Evolutionary conservation across 2,113 vertebrate genomes (phyloP), one percentile per base, ranked within the genome.

Genomic region (Pachypanchax playfairii): DNA sequence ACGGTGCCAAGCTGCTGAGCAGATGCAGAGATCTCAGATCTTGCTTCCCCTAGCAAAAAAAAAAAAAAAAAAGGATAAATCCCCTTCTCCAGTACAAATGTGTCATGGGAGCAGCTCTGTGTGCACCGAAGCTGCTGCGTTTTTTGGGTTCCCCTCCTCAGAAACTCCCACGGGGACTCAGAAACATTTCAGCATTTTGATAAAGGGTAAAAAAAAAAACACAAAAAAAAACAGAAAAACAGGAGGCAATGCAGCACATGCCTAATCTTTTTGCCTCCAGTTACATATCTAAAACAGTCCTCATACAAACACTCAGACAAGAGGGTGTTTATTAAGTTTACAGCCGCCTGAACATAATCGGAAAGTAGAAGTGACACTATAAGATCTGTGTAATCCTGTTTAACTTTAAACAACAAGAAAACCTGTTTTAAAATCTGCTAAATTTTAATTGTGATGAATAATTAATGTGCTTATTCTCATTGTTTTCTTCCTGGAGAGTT

Each of bases 1-100:
- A 59, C 61, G 66, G 69, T 73, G 70, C 81, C 62, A 71, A 74
- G 80, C 76, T 77, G 74, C 73, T 85, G 71, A 82, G 79, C 83
- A 80, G 86, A 88, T 88, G 86, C 86, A 83, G 75, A 83, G 81
- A 89, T 85, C 84, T 86, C 76, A 79, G 77, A 87, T 85, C 80
- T 87, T 53, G 53, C 69, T 70, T 80, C 70, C 71, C 76, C 25
- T n/a, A 35, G 22, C 38, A 54, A 57, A 13, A 29, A 53, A 24
- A 21, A 24, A 14, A 33, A 33, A 33, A 75, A 85, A 84, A 83
- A 75, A 83, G 80, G 73, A 90, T 87, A 85, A 90, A 88, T 73
- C 80, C 79, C 66, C 71, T 75, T 82, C 84, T 75, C 61, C 70
- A 63, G 64, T 77, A 82, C 82, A 78, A 85, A 88, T 73, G 85